phyloP scores from a whole-genome alignment of 2,113 vertebrate species.

The Taxidea taxus region DNA sequence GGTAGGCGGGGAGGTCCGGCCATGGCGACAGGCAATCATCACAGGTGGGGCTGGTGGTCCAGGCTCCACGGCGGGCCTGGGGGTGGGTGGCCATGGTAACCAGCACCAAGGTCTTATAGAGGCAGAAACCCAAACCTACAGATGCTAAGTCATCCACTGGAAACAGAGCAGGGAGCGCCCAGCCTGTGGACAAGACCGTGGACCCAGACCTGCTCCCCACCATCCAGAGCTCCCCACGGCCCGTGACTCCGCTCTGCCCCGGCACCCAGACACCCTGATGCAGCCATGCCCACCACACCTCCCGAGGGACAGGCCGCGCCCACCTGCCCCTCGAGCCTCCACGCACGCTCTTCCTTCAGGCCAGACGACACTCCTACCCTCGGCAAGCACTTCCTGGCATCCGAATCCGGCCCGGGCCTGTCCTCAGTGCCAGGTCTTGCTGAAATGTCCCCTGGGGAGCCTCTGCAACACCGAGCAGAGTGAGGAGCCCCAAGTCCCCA shows the following conservation, averaged over 20 bases:
- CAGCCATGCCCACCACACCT: too few species aligned
- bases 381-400: neutral
- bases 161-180: neutral
- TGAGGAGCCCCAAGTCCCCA: too few species aligned
- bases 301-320: neutral
- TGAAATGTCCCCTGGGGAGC: neutral
- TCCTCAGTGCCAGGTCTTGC: neutral
- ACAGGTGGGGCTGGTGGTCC: too few species aligned
- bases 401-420: neutral
- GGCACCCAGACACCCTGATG: neutral
- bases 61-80: too few species aligned
- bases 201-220: neutral
- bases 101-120: neutral
- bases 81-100: neutral
- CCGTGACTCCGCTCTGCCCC: neutral
- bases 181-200: neutral
- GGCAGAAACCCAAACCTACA: neutral
- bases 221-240: neutral
- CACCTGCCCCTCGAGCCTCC: neutral
- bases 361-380: neutral
- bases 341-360: rapidly evolving
- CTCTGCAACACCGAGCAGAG: neutral
- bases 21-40: rapidly evolving
- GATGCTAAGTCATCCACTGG: neutral
- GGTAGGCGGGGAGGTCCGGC: neutral